Base-by-base conservation (phyloP, 1,140 invertebrate species). In the Zaprionus africanus region DNA sequence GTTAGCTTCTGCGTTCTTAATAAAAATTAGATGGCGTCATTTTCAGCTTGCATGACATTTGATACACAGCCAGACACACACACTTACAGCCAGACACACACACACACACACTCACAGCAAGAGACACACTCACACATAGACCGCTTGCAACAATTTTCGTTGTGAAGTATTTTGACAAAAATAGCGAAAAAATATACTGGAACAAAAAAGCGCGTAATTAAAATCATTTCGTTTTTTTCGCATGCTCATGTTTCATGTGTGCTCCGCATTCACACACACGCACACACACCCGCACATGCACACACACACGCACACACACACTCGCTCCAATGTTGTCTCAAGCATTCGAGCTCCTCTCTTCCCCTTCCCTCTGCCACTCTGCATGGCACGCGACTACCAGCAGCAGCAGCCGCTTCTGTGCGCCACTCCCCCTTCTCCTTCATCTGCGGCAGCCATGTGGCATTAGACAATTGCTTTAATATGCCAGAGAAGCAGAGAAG, bases 401-500 rank as follows among this genome's bases (percentile, higher is more conserved):
- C 84, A 88, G 65, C 70, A 65, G 62, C 72, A n/a, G 26, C 28
- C 28, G 15, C 38, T 59, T 41, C 53, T 22, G 59, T 26, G 38
- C 6, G 22, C 26, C 41, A 34, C 11, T 41, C 19, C 11, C 7
- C 28, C 7, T 41, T 12, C 38, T 41, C 15, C 15, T 41, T n/a
- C 15, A 15, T 41, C 38, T 5, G 34, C 26, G 15, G n/a, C 81
- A 84, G 73, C 81, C 84, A 87, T 87, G 84, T 86, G 80, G 84
- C 73, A 86, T 86, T 86, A 83, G 84, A 88, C 84, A 86, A 86
- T 86, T 86, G 84, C 83, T 88, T 88, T 80, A 86, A 86, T 86
- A 88, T 86, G 83, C 84, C 83, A 86, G n/a, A n/a, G n/a, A n/a
- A n/a, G 63, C 72, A 82, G 81, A 78, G 72, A 74, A 58, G 78